A percentile compares a stretch with the other conserved stretches of the same genome.
phyloP scores from a whole-genome alignment of 2,113 vertebrate genomes.

The Prinia subflava region DNA sequence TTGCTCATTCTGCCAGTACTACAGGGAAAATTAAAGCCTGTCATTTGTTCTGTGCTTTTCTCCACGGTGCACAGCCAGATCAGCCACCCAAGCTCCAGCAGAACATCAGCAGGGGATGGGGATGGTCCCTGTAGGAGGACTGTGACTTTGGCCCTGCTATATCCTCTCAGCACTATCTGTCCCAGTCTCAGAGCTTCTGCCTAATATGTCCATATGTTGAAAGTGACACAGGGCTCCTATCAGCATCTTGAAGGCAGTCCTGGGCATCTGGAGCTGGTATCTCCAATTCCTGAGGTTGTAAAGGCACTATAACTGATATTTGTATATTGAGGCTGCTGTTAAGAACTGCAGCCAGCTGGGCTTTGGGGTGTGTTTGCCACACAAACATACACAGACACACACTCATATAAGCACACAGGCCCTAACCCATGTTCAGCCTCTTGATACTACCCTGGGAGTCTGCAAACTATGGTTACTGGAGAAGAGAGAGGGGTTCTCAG shows the following conservation, averaged over 20 bases:
- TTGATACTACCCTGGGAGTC: neutral
- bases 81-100: neutral
- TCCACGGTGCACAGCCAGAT: neutral
- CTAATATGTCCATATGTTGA: neutral
- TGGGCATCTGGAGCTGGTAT: neutral
- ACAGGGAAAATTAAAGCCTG: neutral
- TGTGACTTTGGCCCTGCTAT: neutral
- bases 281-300: neutral
- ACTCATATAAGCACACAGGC: neutral
- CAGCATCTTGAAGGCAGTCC: neutral
- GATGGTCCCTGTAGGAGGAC: neutral
- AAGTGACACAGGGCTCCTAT: neutral
- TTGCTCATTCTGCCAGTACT: neutral
- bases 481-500: neutral
- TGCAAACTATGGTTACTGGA: neutral
- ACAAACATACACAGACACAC: neutral
- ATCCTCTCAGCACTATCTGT: neutral
- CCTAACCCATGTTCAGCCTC: neutral
- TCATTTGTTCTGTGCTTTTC: neutral
- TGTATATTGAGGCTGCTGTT: neutral
- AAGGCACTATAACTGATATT: neutral
- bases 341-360: neutral
- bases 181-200: neutral
- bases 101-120: neutral
- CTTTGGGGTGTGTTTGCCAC: neutral